These are phyloP conservation scores for Gobionotothen gibberifrons DNA, from an alignment of 2,797 vertebrate genomes.

Conservation along the genomic window DNA sequence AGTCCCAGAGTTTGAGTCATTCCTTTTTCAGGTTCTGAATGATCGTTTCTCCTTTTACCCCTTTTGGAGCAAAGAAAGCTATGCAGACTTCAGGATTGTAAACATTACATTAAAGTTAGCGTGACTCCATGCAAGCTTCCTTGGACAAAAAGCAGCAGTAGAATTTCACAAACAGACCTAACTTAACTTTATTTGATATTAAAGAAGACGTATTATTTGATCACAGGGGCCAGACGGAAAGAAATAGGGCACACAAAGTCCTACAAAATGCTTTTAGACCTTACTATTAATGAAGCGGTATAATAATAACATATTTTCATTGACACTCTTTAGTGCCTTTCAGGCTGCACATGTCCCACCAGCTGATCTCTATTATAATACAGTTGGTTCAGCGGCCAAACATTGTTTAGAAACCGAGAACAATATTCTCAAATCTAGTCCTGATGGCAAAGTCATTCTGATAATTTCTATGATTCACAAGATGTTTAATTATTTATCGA, in stretches of 20 bases:
- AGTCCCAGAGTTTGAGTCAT: slow-evolving; percentile 5
- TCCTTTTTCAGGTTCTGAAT: slow-evolving; percentile 36
- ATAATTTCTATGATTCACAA: neutral
- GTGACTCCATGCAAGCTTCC: slow-evolving; percentile 18
- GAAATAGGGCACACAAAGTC: neutral
- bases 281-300: neutral
- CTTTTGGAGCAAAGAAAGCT: slow-evolving; percentile 44
- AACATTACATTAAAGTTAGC: slow-evolving; percentile 35
- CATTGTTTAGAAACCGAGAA: neutral
- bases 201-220: slow-evolving; percentile 1
- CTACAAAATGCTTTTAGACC: neutral
- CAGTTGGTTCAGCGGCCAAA: neutral
- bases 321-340: neutral
- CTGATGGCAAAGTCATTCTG: neutral
- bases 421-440: neutral
- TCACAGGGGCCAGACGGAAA: neutral
- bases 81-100: slow-evolving; percentile 27
- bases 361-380: neutral
- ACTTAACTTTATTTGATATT: slow-evolving; percentile 14
- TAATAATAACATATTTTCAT: neutral
- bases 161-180: slow-evolving; percentile 11
- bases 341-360: neutral
- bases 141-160: slow-evolving; percentile 18
- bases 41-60: slow-evolving; percentile 37
- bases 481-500: too few relatives aligned